Evolutionary conservation across 1,140 invertebrate genomes (phyloP), one percentile per base, ranked within the genome.

Genomic region (Mylabris phalerata): DNA sequence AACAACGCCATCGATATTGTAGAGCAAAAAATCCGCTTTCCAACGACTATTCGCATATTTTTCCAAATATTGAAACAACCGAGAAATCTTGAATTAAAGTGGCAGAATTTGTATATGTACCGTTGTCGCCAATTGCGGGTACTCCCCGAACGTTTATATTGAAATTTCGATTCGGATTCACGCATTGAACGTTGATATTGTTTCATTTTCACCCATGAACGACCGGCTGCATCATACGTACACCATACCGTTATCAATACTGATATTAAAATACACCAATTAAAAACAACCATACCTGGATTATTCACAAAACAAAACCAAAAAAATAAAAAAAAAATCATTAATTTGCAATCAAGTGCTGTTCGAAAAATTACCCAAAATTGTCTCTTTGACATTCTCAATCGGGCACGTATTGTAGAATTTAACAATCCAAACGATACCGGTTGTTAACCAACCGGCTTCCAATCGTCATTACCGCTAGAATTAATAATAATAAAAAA

Each of bases 151-250:
- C 89, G 74, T 64, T 85, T 86, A 66, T 90, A 88, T 67, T 88
- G 84, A 67, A 86, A 86, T 63, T 86, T 81, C 1, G 82, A 81
- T 69, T 89, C 85, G 19, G 83, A 82, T 63, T 89, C 86, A 63
- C 84, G 82, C 81, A 92, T 83, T 45, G 88, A 92, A 42, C 88
- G 80, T 73, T 93, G 90, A 73, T 91, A 94, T 61, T 88, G 82
- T 74, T 93, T 93, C 89, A 94, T 92, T 77, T 93, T 93, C 0
- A 94, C 90, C 91, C 91, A 95, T n/a, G 89, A 91, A 25, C 89
- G 78, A 7, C 91, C 92, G 3, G 91, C 92, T 0, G 88, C 78
- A 75, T 95, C 91, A 72, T 90, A 95, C 10, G 88, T 88, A 72
- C 91, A 94, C 90, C 90, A 93, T 1, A 89, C 83, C 0, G 88